Evolutionary conservation across 1,140 invertebrate genomes (phyloP).

Genomic region (Melitaea cinxia): DNA sequence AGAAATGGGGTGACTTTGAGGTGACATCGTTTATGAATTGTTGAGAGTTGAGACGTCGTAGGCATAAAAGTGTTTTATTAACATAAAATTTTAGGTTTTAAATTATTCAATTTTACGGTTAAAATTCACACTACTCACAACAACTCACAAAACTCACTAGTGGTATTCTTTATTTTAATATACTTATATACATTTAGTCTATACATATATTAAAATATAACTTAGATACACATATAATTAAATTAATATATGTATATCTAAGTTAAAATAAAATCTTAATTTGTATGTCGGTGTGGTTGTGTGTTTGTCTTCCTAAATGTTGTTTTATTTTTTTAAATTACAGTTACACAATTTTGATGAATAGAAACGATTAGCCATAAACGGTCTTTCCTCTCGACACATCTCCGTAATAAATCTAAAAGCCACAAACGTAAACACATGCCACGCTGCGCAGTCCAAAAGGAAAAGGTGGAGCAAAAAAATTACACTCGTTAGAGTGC

Average conservation of each 20-base stretch:
- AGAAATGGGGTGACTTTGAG: slow-evolving; percentile 58
- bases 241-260: no score
- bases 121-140: no score
- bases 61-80: slow-evolving; percentile 24
- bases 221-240: no score
- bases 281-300: no score
- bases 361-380: slow-evolving; percentile 18
- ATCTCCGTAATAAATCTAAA: slow-evolving; percentile 32
- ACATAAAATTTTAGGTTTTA: neutral
- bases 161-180: no score
- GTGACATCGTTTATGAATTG: slow-evolving; percentile 38
- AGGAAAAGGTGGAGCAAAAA: slow-evolving; percentile 53
- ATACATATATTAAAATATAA: no score
- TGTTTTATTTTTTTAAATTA: neutral
- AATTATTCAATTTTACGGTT: neutral
- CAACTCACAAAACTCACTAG: no score
- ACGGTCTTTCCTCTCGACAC: slow-evolving; percentile 18
- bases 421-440: slow-evolving; percentile 40
- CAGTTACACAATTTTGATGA: slow-evolving; percentile 12
- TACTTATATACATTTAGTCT: no score
- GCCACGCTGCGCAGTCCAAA: slow-evolving; percentile 44
- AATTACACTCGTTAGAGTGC: slow-evolving; percentile 65
- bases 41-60: slow-evolving; percentile 12
- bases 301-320: neutral
- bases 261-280: no score